Percentiles rank a stretch among this genome's conserved stretches.
Conservation (phyloP, 2,888 invertebrate species). For the Melipona beecheii region DNA sequence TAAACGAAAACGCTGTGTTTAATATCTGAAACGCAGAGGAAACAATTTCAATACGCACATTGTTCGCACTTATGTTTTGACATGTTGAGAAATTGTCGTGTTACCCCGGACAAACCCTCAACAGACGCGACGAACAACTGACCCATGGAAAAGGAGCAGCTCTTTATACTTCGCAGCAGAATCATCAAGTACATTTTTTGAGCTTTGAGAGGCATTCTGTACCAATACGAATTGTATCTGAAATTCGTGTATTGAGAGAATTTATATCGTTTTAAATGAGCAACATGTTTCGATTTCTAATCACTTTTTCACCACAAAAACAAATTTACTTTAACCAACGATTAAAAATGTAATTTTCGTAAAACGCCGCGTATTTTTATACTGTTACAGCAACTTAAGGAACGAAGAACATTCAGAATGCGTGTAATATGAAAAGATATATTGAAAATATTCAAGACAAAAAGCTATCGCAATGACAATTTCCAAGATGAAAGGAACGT, state of each 20-base stretch:
- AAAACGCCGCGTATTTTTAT: background rate
- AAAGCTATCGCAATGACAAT: too few relatives aligned
- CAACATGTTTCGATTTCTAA: background rate
- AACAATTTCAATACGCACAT: background rate
- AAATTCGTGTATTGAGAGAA: background rate
- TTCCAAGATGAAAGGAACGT: too few relatives aligned
- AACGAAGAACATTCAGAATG: too few relatives aligned
- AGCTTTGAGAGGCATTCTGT: background rate
- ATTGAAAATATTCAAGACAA: too few relatives aligned
- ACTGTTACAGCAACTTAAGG: background rate
- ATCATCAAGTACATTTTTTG: background rate
- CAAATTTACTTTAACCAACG: too few relatives aligned
- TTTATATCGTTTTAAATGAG: background rate
- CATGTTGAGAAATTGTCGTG: background rate
- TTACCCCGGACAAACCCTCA: constrained; percentile 9
- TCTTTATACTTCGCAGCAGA: background rate
- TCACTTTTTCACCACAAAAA: background rate
- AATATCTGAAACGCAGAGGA: background rate
- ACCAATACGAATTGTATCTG: constrained; percentile 2
- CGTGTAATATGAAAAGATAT: too few relatives aligned
- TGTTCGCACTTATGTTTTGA: background rate
- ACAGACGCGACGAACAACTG: background rate
- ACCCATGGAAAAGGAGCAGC: background rate
- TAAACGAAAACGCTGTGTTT: background rate
- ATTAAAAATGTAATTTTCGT: background rate